These are phyloP conservation scores for Echinometra lucunter DNA, from an alignment of 53 echinoderm and acorn worm genomes.

Conservation along the genomic window DNA sequence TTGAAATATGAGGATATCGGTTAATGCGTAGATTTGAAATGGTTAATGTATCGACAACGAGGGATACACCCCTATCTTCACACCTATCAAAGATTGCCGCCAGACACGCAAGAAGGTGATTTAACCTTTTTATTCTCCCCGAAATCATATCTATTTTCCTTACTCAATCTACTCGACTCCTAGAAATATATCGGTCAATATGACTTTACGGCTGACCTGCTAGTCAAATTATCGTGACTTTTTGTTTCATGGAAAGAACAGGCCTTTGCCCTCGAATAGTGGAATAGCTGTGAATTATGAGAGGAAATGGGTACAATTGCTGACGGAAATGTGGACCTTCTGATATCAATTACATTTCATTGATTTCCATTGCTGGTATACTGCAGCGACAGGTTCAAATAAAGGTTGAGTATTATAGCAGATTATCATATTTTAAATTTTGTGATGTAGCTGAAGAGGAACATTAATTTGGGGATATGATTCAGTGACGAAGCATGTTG, in stretches of 20 bases:
- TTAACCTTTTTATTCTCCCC: background rate
- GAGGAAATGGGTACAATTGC: conserved; percentile 11
- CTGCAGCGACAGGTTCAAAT: conserved; percentile 7
- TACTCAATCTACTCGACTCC: background rate
- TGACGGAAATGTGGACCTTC: conserved; percentile 38
- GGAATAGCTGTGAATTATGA: conserved; percentile 35
- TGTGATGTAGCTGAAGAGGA: background rate
- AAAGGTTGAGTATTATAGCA: conserved; percentile 29
- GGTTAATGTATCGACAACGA: background rate
- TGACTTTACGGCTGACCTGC: conserved; percentile 33
- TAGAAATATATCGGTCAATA: conserved; percentile 28
- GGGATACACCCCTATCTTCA: background rate
- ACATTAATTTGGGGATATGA: background rate
- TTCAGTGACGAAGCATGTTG: no score
- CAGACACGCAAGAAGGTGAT: background rate
- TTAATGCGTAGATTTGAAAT: background rate
- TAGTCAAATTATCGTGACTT: conserved; percentile 9
- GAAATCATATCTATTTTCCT: background rate
- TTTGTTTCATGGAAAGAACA: conserved; percentile 33
- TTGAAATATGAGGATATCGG: background rate
- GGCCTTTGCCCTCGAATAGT: conserved; percentile 38
- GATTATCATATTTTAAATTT: background rate
- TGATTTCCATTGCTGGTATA: background rate
- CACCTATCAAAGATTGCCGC: background rate
- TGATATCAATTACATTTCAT: conserved; percentile 59